Evolutionary conservation across 1,140 invertebrate species (phyloP), one percentile per base, ranked within the genome.

Genomic region (Trichomalopsis sarcophagae): DNA sequence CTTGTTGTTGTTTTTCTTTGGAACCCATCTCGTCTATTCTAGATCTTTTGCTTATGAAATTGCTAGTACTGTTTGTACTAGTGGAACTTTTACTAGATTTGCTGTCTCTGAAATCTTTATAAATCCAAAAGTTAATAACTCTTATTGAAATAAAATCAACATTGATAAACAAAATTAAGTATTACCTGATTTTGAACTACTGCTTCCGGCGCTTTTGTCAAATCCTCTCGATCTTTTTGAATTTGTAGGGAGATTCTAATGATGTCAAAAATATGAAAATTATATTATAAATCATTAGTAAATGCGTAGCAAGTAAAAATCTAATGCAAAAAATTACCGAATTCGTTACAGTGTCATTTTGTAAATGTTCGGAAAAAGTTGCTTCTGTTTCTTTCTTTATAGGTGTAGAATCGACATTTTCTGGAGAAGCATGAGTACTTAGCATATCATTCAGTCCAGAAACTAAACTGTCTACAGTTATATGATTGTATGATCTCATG

Each of bases 401-500:
- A 36, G 69, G 86, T 5, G 86, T 82, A 3, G 89, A 81, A 77
- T 92, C 91, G 69, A 90, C 90, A 83, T 90, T 91, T 81, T 93
- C 93, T 33, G 93, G 93, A 7, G 93, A 93, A 17, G 92, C 89
- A 66, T 93, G 90, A 68, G 87, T 90, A 75, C 93, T 93, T 10
- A 93, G 77, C 89, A 93, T 91, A 83, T 93, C 93, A 87, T 93
- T 93, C 27, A 93, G 87, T 82, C 89, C 90, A 36, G 91, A 92
- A 2, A 91, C 88, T 62, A 93, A 88, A 87, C 85, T 91, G 74
- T 93, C 92, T 17, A 93, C 91, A 17, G 92, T 92, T 69, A 95
- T 89, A 55, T 94, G 93, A 83, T 93, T 93, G 91, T 95, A 95
- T 6, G 91, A 91, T 83, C 92, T 91, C 88, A 95, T 90, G 81